Evolutionary conservation across 2,888 invertebrate species (phyloP), one percentile per base, ranked within the genome.

Genomic region (Oasisia sp.): DNA sequence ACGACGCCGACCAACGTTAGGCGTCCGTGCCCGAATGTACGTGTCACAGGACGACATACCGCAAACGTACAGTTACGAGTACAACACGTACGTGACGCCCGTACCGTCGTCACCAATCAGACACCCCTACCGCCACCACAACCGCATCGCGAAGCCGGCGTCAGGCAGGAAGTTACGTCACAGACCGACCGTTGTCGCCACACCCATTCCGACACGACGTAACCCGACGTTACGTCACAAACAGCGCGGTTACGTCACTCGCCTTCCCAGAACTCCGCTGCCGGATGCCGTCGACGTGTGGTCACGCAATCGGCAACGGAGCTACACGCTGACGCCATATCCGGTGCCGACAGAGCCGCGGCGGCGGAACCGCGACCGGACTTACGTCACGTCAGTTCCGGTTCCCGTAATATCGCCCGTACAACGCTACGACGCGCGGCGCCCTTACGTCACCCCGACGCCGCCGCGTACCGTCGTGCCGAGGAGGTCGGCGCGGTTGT

Each of bases 111-210:
- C 74, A n/a, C 19, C 74, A 74, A 27, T 74, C 27, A 74, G 74
- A 74, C 27, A 74, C 74, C 74, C 27, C 7, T 4, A 19, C 27
- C 14, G 74, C 27, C 27, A 74, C 7, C 74, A 19, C 27, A 74
- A 74, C 74, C 74, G 74, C n/a, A 74, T 74, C 74, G 74, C 74
- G 74, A 74, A 74, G 74, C 74, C 74, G 74, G 74, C 74, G 27
- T 7, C 74, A 27, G 19, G 74, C 74, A 74, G 19, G 27, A 19
- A 74, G 74, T 74, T n/a, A n/a, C 74, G 74, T 19, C 74, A 74
- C 27, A 74, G 74, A n/a, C 74, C 74, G 5, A 27, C 74, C 27
- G 74, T 74, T 14, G 50, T 7, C 14, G 50, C 50, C 5, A 27
- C 74, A 27, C 74, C 74, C 19, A 27, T 74, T 74, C 74, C 74